Conservation (phyloP, 2,113 vertebrate genomes). For the Laticauda laticaudata region DNA sequence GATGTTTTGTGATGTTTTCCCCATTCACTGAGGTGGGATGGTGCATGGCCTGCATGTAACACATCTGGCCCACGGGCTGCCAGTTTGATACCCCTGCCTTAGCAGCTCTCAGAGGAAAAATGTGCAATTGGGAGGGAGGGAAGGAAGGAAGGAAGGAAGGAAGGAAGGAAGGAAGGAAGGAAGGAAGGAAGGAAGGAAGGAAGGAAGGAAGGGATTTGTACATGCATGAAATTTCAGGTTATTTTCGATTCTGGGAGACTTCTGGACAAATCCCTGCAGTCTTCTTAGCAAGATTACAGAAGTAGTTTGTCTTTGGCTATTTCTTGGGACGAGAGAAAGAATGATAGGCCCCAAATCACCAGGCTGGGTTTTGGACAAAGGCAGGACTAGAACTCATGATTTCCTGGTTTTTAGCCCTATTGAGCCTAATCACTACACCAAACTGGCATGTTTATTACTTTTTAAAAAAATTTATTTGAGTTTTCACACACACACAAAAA, state of each 20-base stretch:
- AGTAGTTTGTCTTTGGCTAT: background rate
- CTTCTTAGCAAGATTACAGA: background rate
- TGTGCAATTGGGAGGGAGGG: background rate
- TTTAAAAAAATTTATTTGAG: background rate
- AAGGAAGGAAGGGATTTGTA: background rate
- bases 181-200: no score
- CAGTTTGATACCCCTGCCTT: background rate
- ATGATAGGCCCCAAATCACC: background rate
- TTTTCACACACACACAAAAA: no score
- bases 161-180: no score
- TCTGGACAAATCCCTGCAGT: background rate
- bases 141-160: no score
- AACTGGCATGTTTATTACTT: background rate
- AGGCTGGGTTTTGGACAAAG: background rate
- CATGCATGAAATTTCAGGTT: background rate
- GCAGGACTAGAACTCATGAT: background rate
- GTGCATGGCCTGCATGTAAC: no score
- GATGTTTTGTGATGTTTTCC: no score
- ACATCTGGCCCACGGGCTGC: no score
- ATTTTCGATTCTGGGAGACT: background rate
- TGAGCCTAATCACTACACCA: background rate
- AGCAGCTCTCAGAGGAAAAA: background rate
- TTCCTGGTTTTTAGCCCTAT: background rate
- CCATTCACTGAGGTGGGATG: no score
- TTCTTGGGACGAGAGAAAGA: background rate